Base-by-base conservation (phyloP, 2,888 invertebrate genomes). In the Mylabris sibirica region DNA sequence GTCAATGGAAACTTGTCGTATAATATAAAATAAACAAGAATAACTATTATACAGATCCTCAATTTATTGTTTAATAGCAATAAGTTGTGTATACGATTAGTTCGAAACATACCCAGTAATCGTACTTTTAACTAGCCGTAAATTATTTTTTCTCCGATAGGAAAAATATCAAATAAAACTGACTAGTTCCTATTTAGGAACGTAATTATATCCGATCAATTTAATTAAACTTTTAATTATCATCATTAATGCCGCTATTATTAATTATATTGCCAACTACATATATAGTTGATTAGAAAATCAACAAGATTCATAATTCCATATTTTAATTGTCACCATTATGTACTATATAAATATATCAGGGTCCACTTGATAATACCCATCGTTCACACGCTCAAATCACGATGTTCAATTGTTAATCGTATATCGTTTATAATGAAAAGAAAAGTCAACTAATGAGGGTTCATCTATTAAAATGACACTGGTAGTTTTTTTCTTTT, bases 291-390 rank as follows among this genome's bases (percentile, higher is more conserved):
- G 14, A 17, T 53, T 71, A 63, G 53, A 62, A 72, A 75, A 75
- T 76, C 72, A 72, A 74, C 72, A 65, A 72, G 8, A 22, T 74
- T 72, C 68, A 74, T 77, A 80, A 78, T 80, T 78, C 77, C 80
- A 82, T 82, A 82, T 82, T 83, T 83, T 83, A 84, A 83, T 83
- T 84, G 83, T 83, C 82, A 78, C 74, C 76, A 3, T 3, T 75
- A 79, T 81, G n/a, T n/a, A n/a, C n/a, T 80, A 82, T 82, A 81
- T 80, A 57, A 12, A 82, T 81, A 77, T 79, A 79, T 81, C 81
- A 76, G 77, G 78, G 78, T 68, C 71, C 77, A 78, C 79, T 80
- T 76, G 80, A 78, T 77, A 78, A 79, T 79, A 75, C 75, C 75
- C 70, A 72, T 76, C 79, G 78, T 83, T 83, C 83, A 83, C 83